Evolutionary conservation across 2,888 invertebrate species (phyloP), one percentile per base, ranked within the genome.

Genomic region (Macaria notata): DNA sequence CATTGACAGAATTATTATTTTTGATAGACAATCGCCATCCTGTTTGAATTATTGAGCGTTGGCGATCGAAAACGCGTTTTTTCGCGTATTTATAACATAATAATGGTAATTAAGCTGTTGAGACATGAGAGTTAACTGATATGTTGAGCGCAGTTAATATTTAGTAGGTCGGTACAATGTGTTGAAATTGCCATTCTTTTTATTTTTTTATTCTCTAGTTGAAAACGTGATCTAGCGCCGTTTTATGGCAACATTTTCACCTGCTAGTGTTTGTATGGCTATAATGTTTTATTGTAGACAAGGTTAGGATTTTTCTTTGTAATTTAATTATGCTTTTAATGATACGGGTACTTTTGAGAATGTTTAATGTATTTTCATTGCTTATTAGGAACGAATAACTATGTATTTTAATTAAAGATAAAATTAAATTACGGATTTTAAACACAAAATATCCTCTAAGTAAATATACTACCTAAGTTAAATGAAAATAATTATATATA

Each of bases 1-100:
- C 70, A 83, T 85, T 89, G 90, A 91, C 89, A 87, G 89, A 83
- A 88, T 88, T 91, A 91, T 91, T 89, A 86, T 84, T 84, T 19
- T 84, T 85, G 86, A 88, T 88, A 85, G 87, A 84, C 82, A 58
- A 54, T 61, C 53, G 81, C 86, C 80, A 86, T 83, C 66, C 78
- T 41, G 83, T 80, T 78, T 86, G 84, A 86, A 84, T 85, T 84
- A 85, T 85, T 81, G 81, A 84, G 74, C 73, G 73, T 59, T 61
- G 65, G 59, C 56, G 61, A 66, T 71, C 60, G 53, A 59, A 69
- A 72, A 72, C 71, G 60, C 56, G 71, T 65, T 68, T 71, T 41
- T 73, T 76, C 75, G 65, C 67, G 67, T 66, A 76, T 41, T 75
- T 73, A 77, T 71, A 72, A 69, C 73, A 71, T 75, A 74, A 73